A percentile compares a stretch with the other conserved stretches of the same genome.
phyloP scores from a whole-genome alignment of 2,113 vertebrate species.

The Microcebus tavaratra region DNA sequence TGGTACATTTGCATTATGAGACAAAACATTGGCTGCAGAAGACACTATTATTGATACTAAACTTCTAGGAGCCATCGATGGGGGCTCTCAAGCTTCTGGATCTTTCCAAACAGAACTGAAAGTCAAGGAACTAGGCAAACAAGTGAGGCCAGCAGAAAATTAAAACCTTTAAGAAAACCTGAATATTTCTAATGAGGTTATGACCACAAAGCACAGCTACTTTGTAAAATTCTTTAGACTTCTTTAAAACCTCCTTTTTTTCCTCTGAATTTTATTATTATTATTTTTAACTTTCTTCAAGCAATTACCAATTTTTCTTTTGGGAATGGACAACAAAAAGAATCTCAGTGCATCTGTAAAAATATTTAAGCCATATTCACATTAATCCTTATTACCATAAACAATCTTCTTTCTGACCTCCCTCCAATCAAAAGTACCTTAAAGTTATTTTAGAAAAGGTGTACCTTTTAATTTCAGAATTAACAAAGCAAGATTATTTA shows the following conservation, averaged over 20 bases:
- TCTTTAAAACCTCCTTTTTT: background rate
- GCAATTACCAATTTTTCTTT: background rate
- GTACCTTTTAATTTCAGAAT: constrained; percentile 18
- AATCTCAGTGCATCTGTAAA: background rate
- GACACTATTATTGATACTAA: background rate
- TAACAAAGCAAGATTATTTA: background rate
- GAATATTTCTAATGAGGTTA: background rate
- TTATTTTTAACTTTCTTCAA: background rate
- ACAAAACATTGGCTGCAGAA: background rate
- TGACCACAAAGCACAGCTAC: background rate
- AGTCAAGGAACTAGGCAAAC: background rate
- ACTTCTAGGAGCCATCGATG: background rate
- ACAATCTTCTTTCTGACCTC: background rate
- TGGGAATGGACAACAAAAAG: background rate
- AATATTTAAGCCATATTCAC: background rate
- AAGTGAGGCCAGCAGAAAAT: background rate
- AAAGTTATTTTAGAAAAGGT: constrained; percentile 9
- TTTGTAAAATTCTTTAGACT: background rate
- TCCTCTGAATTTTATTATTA: background rate
- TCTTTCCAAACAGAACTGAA: background rate
- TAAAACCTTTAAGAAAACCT: background rate
- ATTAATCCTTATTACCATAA: background rate
- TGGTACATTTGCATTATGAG: background rate
- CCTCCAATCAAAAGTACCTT: background rate
- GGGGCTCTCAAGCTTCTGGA: background rate